Percentiles rank a stretch among this genome's conserved stretches.
These are phyloP conservation scores for Limnephilus auricula DNA, from an alignment of 2,888 invertebrate species.

Conservation along the genomic window DNA sequence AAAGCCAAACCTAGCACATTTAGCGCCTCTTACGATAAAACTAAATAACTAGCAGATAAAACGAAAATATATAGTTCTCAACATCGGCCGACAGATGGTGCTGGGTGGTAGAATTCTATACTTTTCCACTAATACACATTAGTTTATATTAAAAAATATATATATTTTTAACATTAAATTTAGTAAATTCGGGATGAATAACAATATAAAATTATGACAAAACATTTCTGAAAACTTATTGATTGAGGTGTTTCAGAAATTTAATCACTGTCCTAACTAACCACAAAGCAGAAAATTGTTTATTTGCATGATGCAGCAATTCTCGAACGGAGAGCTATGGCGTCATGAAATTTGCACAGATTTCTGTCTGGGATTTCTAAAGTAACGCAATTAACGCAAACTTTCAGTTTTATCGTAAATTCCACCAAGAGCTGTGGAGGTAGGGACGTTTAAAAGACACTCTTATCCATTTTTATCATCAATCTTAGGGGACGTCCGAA, in stretches of 20 bases:
- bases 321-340: background rate
- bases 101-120: background rate
- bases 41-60: background rate
- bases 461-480: too few relatives aligned
- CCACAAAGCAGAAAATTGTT: background rate
- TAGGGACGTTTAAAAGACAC: too few relatives aligned
- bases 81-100: conserved; percentile 10
- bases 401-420: background rate
- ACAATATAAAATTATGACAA: background rate
- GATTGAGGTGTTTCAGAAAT: background rate
- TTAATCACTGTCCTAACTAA: background rate
- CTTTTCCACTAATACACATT: background rate
- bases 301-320: background rate
- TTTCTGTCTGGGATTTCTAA: background rate
- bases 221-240: background rate
- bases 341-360: background rate
- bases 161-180: background rate
- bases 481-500: too few relatives aligned
- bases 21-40: conserved; percentile 11
- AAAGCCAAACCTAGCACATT: background rate
- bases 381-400: background rate
- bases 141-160: background rate
- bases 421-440: background rate
- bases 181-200: background rate
- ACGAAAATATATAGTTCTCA: background rate